Evolutionary conservation across 1,140 invertebrate species (phyloP).

Genomic region (Vollenhovia emeryi): DNA sequence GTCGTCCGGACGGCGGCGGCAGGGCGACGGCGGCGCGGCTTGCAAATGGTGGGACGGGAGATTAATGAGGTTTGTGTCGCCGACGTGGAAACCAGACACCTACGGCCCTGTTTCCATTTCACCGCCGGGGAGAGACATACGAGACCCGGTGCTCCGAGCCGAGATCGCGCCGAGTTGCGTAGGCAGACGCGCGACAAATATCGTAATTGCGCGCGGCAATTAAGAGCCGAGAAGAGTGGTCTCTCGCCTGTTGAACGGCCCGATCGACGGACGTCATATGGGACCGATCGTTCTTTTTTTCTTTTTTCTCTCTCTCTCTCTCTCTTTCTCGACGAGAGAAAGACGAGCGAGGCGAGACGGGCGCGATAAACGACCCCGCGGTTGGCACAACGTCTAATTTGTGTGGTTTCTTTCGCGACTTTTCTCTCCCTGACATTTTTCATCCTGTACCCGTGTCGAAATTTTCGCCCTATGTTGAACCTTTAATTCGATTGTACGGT

Average conservation of each 20-base stretch:
- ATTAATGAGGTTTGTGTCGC: constrained; percentile 57
- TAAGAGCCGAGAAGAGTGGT: constrained; percentile 49
- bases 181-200: constrained; percentile 50
- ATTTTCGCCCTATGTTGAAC: too few relatives aligned
- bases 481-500: too few relatives aligned
- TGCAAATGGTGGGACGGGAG: constrained; percentile 37
- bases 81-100: constrained; percentile 62
- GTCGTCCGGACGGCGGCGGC: constrained; percentile 17
- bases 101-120: constrained; percentile 62
- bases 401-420: background rate
- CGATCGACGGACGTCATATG: constrained; percentile 2
- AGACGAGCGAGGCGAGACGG: background rate
- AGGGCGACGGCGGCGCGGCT: background rate
- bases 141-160: constrained; percentile 2
- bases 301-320: too few relatives aligned
- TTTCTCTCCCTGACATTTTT: background rate
- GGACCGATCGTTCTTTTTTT: background rate
- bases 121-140: constrained; percentile 7
- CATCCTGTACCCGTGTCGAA: too few relatives aligned
- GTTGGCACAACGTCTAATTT: background rate
- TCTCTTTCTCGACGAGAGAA: background rate
- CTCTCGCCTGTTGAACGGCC: background rate
- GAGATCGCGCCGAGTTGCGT: constrained; percentile 44
- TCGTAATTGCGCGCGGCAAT: constrained; percentile 52
- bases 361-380: too few relatives aligned